Evolutionary conservation across 2,888 invertebrate genomes (phyloP), one percentile per base, ranked within the genome.

Genomic region (Lasioglossum marginatum): DNA sequence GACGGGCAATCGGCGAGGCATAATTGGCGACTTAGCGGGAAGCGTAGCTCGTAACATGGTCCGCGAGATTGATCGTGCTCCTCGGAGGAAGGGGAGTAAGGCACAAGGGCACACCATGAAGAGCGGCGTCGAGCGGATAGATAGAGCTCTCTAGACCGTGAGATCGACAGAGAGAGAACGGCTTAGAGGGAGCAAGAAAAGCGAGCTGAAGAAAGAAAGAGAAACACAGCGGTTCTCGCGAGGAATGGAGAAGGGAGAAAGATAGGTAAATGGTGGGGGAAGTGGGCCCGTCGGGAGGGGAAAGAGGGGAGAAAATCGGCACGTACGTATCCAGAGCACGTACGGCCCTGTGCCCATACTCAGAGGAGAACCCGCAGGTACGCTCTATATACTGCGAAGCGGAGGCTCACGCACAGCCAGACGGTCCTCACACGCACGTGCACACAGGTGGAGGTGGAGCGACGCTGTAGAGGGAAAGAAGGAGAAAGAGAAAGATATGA

Each of bases 261-360:
- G 72, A 52, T 8, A 8, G 52, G 52, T 23, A 52, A 52, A 52
- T 52, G 23, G 52, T 2, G 84, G 80, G 72, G 57, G 87, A 82
- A 70, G 73, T 52, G 81, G 81, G 77, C 73, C 81, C 66, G 31
- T 63, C 45, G 70, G 73, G 34, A 70, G 63, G 66, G 78, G 23
- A 23, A 16, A 83, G 83, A 87, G 86, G 89, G 85, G 87, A 87
- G 92, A 90, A 92, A 93, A 93, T 92, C 92, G 92, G 92, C 90
- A 91, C 90, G 91, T 94, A 94, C 92, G 93, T 94, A 95, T 92
- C 93, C 94, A 90, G 92, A 92, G 94, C 94, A 95, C 94, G 95
- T 94, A 94, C 94, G 92, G 93, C 93, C 94, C 93, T 93, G 94
- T 94, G 94, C 93, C 94, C 94, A 94, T 94, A 94, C 93, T 91